A percentile compares a stretch with the other conserved stretches of the same genome.
Conservation (phyloP, 2,888 invertebrate species). For the Eledona agricola region DNA sequence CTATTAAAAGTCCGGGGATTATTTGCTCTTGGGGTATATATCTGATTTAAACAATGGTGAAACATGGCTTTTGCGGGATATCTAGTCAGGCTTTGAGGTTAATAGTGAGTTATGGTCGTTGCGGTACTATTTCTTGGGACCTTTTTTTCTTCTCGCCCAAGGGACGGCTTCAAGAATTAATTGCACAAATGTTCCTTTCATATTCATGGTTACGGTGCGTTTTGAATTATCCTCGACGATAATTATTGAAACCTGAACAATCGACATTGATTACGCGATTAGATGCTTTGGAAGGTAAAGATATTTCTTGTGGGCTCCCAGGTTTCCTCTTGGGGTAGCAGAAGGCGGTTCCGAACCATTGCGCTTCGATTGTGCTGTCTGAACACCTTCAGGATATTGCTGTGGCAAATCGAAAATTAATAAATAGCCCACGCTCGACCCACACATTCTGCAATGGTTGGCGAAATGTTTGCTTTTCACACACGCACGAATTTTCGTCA, state of each 20-base stretch:
- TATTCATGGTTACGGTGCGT: slow-evolving; percentile 20
- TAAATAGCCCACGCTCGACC: slow-evolving; percentile 1
- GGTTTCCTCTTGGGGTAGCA: slow-evolving; percentile 17
- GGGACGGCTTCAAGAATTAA: slow-evolving; percentile 11
- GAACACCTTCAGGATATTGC: too few relatives aligned
- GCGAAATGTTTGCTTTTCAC: slow-evolving; percentile 2
- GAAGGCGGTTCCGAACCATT: slow-evolving; percentile 35
- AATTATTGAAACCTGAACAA: slow-evolving; percentile 28
- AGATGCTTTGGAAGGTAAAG: slow-evolving; percentile 4
- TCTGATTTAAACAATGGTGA: slow-evolving; percentile 43
- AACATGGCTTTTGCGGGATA: slow-evolving; percentile 41
- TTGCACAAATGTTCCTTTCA: slow-evolving; percentile 21
- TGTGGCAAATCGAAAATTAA: too few relatives aligned
- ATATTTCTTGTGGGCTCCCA: slow-evolving; percentile 17
- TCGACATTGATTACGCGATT: slow-evolving; percentile 27
- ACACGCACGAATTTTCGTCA: not conserved
- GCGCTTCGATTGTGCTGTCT: slow-evolving; percentile 14
- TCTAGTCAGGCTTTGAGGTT: slow-evolving; percentile 37
- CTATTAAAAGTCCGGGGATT: slow-evolving; percentile 42
- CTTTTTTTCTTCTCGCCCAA: not conserved
- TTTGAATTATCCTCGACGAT: slow-evolving; percentile 28
- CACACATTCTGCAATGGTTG: not conserved
- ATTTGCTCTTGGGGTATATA: slow-evolving; percentile 44
- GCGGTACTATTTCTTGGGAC: slow-evolving; percentile 26
- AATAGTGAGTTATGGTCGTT: slow-evolving; percentile 37